A percentile compares a stretch with the other conserved stretches of the same genome.
Evolutionary conservation across 2,888 invertebrate genomes (phyloP).

Genomic region (Poecilus cupreus): DNA sequence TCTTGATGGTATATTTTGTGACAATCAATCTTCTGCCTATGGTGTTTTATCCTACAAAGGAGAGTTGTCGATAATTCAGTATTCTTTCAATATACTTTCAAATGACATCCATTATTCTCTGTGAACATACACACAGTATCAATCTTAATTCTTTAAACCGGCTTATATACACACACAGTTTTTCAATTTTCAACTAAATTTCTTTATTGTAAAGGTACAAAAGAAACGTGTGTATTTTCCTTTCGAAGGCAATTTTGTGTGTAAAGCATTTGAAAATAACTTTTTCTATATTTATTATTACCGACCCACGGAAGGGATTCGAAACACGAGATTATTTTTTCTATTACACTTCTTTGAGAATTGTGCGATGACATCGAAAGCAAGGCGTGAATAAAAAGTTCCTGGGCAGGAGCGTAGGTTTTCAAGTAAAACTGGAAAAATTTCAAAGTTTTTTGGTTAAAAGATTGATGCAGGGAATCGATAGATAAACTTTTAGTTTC

Average conservation of each 20-base stretch:
- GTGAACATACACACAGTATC: neutral
- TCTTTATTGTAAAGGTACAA: neutral
- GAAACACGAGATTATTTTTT: slow-evolving; percentile 9
- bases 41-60: no score
- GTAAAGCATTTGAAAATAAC: slow-evolving; percentile 1
- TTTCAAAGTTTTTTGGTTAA: slow-evolving; percentile 27
- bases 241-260: neutral
- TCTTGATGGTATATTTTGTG: no score
- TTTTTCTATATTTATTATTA: neutral
- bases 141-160: neutral
- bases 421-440: slow-evolving; percentile 11
- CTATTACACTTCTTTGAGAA: slow-evolving; percentile 1
- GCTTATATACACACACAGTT: neutral
- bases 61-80: no score
- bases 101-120: neutral
- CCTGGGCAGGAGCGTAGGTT: neutral
- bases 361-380: neutral
- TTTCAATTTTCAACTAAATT: neutral
- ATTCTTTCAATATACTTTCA: neutral
- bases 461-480: slow-evolving; percentile 20
- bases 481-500: slow-evolving; percentile 29
- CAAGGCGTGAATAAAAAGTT: neutral
- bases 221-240: neutral
- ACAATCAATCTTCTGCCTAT: no score
- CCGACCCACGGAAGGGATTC: neutral